Conservation (phyloP, 2,113 vertebrate genomes). For the Nesoenas mayeri region DNA sequence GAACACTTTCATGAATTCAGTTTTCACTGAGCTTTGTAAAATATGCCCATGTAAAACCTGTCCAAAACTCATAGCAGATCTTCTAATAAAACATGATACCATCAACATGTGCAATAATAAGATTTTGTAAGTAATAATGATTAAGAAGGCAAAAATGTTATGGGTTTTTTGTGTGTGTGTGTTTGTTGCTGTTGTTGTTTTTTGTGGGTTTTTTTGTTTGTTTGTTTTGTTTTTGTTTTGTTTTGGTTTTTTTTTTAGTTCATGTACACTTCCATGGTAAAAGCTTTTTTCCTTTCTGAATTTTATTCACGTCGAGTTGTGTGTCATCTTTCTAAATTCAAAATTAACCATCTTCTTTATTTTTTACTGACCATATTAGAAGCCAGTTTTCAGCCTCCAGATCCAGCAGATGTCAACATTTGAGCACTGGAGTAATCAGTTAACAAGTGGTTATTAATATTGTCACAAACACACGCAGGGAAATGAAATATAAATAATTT, state of each 20-base stretch:
- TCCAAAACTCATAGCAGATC: not conserved
- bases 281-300: not conserved
- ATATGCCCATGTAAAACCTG: not conserved
- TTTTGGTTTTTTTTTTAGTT: not conserved
- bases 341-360: not conserved
- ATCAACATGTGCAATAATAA: not conserved
- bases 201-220: not conserved
- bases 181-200: not conserved
- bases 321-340: not conserved
- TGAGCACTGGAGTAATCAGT: not conserved
- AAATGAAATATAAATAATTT: not conserved
- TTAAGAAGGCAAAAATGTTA: not conserved
- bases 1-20: not conserved
- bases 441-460: not conserved
- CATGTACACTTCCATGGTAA: not conserved
- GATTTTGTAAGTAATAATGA: not conserved
- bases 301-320: not conserved
- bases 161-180: not conserved
- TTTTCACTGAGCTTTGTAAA: not conserved
- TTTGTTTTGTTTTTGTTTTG: not conserved
- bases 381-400: not conserved
- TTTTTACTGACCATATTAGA: not conserved
- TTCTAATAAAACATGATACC: not conserved
- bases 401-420: not conserved
- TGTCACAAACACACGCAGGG: not conserved